phyloP scores from a whole-genome alignment of 2,797 vertebrate genomes.

The Pangasius krempfi region DNA sequence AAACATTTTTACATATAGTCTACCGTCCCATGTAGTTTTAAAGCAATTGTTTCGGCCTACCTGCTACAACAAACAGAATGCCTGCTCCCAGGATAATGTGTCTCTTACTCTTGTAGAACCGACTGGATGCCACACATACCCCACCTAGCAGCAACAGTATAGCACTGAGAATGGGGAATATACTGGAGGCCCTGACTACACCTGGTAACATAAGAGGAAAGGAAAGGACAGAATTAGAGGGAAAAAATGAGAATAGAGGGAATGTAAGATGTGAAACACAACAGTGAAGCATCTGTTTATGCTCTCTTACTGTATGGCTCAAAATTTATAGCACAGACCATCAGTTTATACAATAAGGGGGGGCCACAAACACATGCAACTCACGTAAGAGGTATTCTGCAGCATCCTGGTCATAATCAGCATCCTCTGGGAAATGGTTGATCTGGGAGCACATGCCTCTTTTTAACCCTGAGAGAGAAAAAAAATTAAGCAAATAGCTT shows the following conservation, averaged over 20 bases:
- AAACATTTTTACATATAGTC: no score
- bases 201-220: constrained; percentile 69
- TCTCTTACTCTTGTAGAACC: constrained; percentile 90
- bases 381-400: constrained; percentile 92
- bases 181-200: constrained; percentile 91
- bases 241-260: constrained; percentile 25
- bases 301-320: not conserved
- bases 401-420: constrained; percentile 93
- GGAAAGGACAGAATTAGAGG: not conserved
- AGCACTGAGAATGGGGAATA: constrained; percentile 94
- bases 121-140: constrained; percentile 88
- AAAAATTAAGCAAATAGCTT: not conserved
- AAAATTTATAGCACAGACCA: not conserved
- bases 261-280: not conserved
- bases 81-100: constrained; percentile 92
- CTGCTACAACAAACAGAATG: constrained; percentile 91
- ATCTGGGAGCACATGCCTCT: constrained; percentile 91
- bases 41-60: constrained; percentile 60
- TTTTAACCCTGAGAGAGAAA: constrained; percentile 79
- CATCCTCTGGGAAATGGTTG: constrained; percentile 93
- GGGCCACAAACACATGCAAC: constrained; percentile 60
- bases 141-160: constrained; percentile 89
- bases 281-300: not conserved
- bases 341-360: not conserved
- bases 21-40: not conserved